These are phyloP conservation scores for Pituophis catenifer DNA, from an alignment of 2,113 vertebrate species.

Conservation along the genomic window DNA sequence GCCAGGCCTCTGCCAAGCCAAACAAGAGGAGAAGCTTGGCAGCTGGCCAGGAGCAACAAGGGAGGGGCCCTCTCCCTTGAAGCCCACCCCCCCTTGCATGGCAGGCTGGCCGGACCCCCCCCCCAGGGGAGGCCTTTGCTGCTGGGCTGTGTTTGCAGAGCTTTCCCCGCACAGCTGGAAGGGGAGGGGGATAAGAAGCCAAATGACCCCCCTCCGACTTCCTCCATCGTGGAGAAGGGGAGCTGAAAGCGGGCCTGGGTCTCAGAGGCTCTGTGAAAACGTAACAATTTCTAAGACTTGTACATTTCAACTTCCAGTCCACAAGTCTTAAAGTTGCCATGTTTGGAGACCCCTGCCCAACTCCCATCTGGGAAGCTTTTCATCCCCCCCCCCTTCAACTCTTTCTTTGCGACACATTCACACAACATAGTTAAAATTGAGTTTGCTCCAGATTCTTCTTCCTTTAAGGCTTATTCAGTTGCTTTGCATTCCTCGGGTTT, in stretches of 20 bases:
- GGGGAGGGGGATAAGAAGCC: not conserved
- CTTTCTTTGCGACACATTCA: not conserved
- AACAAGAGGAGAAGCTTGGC: conserved; percentile 8
- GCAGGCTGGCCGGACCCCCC: not conserved
- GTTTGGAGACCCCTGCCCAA: not conserved
- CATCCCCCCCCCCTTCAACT: not conserved
- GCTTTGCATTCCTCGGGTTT: not conserved
- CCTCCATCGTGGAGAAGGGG: not conserved
- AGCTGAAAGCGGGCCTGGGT: not conserved
- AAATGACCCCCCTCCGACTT: not conserved
- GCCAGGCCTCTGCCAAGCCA: not conserved
- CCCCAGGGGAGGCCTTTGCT: not conserved
- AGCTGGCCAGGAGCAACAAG: not conserved
- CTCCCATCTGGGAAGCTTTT: not conserved
- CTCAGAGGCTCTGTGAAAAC: not conserved
- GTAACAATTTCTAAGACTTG: not conserved
- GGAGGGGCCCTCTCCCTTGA: not conserved
- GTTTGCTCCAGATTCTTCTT: not conserved
- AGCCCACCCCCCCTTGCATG: not conserved
- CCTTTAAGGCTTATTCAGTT: not conserved
- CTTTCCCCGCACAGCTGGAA: not conserved
- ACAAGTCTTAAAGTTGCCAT: not conserved
- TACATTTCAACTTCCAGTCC: too few species aligned
- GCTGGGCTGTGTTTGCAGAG: not conserved
- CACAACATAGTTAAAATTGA: not conserved